These are phyloP conservation scores for Catocala nupta DNA, from an alignment of 2,888 invertebrate genomes.

Conservation along the genomic window DNA sequence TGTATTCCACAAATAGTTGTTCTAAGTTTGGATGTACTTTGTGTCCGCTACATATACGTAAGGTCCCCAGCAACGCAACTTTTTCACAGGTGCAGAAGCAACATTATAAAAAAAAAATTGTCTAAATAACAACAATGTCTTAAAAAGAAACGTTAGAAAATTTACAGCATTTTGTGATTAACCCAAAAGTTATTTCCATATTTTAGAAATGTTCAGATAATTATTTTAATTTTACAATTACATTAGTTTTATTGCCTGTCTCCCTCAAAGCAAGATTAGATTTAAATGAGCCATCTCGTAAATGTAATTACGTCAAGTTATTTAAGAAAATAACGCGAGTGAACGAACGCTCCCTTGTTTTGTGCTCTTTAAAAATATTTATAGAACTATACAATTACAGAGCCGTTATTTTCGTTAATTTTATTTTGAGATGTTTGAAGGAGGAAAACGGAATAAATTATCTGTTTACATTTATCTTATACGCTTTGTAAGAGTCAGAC, in stretches of 20 bases:
- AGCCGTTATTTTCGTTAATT: conserved; percentile 14
- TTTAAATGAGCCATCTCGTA: conserved; percentile 46
- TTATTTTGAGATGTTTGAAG: conserved; percentile 13
- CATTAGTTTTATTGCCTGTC: conserved; percentile 23
- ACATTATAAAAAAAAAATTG: too few relatives aligned
- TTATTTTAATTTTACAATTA: conserved; percentile 26
- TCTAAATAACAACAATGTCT: too few relatives aligned
- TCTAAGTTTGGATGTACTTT: too few relatives aligned
- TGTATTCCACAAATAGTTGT: too few relatives aligned
- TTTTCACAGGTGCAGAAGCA: too few relatives aligned
- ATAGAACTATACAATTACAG: conserved; percentile 20
- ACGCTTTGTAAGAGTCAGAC: too few relatives aligned
- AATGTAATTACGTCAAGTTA: conserved; percentile 42
- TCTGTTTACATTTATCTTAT: conserved; percentile 1
- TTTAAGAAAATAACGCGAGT: conserved; percentile 35
- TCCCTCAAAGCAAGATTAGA: conserved; percentile 45
- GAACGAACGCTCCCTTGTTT: conserved; percentile 30
- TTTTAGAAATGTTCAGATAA: conserved; percentile 16
- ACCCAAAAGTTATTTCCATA: conserved; percentile 7
- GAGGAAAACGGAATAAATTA: conserved; percentile 15
- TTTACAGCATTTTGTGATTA: neutral
- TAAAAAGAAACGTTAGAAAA: neutral
- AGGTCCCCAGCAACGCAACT: too few relatives aligned
- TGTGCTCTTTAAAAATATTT: conserved; percentile 18
- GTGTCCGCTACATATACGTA: too few relatives aligned